Base-by-base conservation (phyloP, 2,888 invertebrate species). In the Drosophila quinaria region DNA sequence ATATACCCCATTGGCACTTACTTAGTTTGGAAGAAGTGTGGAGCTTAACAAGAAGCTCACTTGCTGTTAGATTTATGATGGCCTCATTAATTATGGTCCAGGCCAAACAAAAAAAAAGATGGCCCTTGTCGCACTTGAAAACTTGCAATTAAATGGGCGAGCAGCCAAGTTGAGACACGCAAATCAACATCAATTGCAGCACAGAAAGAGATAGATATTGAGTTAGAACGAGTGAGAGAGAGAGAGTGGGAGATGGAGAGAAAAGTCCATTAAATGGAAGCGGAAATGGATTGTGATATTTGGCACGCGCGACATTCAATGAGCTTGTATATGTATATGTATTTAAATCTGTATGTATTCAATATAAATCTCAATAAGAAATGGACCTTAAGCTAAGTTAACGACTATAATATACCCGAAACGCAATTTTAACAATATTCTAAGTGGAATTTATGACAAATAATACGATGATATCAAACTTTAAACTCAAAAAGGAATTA, bases 141-240 rank as follows among this genome's bases (percentile, higher is more conserved):
- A 74, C 69, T 68, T 66, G 83, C 87, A 85, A 85, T 85, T 85
- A 85, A 85, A 86, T 72, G 68, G 54, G 42, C 44, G 65, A 59
- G 65, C 61, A 56, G 73, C 51, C 65, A 70, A 70, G 65, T 64
- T 71, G 68, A 74, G 87, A 80, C 88, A 85, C 77, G 84, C 83
- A 87, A 83, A 84, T 87, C 84, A 87, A 85, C 86, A 82, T 86
- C 81, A 87, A 84, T 84, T 81, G 89, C 80, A 35, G 83, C 78
- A 13, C 6, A 6, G 3, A 31, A 13, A 47, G 37, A 50, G 41
- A 47, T 46, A 59, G n/a, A 42, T 11, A 15, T n/a, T 10, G 4
- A 9, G 19, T 4, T 5, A 22, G 33, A 8, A n/a, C 13, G 29
- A 13, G 29, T 10, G 19, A 19, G 4, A 10, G 19, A 1, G n/a